Evolutionary conservation across 1,140 invertebrate genomes (phyloP).

Genomic region (Reticulitermes speratus): DNA sequence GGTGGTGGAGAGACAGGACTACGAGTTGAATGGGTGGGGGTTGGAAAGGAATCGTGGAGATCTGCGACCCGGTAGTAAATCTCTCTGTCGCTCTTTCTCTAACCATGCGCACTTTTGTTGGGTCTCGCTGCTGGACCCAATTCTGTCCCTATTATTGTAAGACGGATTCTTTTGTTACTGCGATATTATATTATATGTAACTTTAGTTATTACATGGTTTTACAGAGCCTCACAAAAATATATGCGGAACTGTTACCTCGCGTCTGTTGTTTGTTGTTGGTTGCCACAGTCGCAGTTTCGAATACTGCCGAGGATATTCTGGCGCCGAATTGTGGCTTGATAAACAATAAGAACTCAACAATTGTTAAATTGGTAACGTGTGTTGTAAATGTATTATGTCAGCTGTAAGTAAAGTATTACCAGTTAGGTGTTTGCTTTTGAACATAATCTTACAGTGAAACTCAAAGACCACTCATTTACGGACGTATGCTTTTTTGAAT

Average conservation of each 20-base stretch:
- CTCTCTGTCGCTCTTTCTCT: neutral
- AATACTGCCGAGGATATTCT: no score
- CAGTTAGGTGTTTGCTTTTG: no score
- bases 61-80: conserved; percentile 10
- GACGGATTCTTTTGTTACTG: conserved; percentile 1
- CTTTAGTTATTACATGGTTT: neutral
- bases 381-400: no score
- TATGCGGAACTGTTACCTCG: neutral
- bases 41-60: conserved; percentile 14
- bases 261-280: neutral
- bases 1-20: neutral
- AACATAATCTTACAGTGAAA: no score
- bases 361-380: no score
- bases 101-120: neutral
- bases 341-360: no score
- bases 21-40: neutral
- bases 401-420: no score
- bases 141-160: neutral
- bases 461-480: no score
- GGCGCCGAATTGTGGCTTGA: no score
- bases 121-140: neutral
- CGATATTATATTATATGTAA: neutral
- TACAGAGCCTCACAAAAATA: neutral
- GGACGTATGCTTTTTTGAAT: no score
- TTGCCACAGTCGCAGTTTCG: no score